phyloP scores from a whole-genome alignment of 35 echinoderm and acorn worm genomes.

The Eucidaris tribuloides region DNA sequence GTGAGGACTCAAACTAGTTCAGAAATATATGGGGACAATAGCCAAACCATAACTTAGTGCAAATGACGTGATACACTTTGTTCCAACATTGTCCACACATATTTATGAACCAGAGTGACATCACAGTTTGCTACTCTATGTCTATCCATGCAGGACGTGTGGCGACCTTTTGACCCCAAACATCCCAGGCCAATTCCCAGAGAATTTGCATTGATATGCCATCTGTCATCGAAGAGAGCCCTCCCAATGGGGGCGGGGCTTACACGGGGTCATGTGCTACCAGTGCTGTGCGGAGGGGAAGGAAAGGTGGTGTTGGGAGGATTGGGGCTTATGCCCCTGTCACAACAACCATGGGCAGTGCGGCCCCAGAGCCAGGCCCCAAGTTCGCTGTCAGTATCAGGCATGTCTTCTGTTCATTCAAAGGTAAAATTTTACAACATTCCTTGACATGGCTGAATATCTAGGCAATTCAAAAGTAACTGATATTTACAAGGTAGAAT shows the following conservation, averaged over 20 bases:
- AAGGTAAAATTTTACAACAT: conserved; percentile 52
- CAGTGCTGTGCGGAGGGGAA: background rate
- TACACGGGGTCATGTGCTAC: conserved; percentile 6
- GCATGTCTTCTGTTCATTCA: conserved; percentile 86
- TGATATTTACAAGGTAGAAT: no score
- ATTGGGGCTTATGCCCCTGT: background rate
- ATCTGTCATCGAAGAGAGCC: conserved; percentile 92
- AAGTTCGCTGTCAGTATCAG: conserved; percentile 82
- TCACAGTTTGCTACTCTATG: no score
- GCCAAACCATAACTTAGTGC: no score
- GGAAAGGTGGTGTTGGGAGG: background rate
- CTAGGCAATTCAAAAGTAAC: no score
- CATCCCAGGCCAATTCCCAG: conserved; percentile 87
- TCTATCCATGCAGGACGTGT: conserved; percentile 58
- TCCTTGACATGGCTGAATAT: no score
- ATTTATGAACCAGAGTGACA: no score
- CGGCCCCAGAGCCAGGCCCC: background rate
- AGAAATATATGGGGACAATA: no score
- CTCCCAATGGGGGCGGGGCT: conserved; percentile 27
- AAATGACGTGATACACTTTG: no score
- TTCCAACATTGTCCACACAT: no score
- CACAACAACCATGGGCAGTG: background rate
- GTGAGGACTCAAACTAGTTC: no score
- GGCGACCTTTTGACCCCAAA: conserved; percentile 71
- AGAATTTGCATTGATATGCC: conserved; percentile 96